Evolutionary conservation across 1,140 invertebrate genomes (phyloP).

Genomic region (Magallana ariakensis): DNA sequence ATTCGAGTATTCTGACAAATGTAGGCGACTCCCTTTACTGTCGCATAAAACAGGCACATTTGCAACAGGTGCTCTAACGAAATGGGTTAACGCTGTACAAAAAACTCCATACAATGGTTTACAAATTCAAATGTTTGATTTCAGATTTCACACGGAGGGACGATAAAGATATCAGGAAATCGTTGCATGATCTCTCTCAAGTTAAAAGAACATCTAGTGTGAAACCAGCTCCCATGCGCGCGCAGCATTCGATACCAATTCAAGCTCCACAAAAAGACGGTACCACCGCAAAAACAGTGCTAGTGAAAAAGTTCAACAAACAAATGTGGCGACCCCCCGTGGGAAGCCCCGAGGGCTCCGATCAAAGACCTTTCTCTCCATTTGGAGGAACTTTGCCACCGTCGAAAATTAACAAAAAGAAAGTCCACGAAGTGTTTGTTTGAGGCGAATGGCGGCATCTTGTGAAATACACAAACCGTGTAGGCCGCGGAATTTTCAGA

Average conservation of each 20-base stretch:
- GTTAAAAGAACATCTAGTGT: conserved; percentile 41
- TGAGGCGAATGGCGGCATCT: neutral
- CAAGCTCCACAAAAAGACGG: conserved; percentile 15
- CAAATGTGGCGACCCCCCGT: conserved; percentile 54
- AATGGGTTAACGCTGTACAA: too few relatives aligned
- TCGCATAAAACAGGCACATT: too few relatives aligned
- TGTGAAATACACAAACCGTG: too few relatives aligned
- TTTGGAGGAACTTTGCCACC: conserved; percentile 53
- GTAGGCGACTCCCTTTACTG: too few relatives aligned
- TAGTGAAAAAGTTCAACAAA: conserved; percentile 57
- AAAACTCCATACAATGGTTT: too few relatives aligned
- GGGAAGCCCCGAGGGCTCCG: conserved; percentile 41
- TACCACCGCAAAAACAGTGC: conserved; percentile 30
- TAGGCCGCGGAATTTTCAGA: too few relatives aligned
- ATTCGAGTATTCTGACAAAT: too few relatives aligned
- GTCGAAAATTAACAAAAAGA: conserved; percentile 54
- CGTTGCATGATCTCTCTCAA: conserved; percentile 38
- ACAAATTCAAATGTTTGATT: conserved; percentile 3
- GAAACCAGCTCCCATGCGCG: conserved; percentile 43
- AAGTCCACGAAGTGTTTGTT: conserved; percentile 55
- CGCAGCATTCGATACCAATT: conserved; percentile 46
- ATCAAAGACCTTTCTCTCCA: conserved; percentile 55
- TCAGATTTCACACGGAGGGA: conserved; percentile 36
- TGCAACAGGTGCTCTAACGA: too few relatives aligned
- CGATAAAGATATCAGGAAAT: conserved; percentile 53